Percentiles rank a stretch among this genome's conserved stretches.
These are phyloP conservation scores for Choloepus didactylus DNA, from an alignment of 2,797 vertebrate genomes.

Conservation along the genomic window DNA sequence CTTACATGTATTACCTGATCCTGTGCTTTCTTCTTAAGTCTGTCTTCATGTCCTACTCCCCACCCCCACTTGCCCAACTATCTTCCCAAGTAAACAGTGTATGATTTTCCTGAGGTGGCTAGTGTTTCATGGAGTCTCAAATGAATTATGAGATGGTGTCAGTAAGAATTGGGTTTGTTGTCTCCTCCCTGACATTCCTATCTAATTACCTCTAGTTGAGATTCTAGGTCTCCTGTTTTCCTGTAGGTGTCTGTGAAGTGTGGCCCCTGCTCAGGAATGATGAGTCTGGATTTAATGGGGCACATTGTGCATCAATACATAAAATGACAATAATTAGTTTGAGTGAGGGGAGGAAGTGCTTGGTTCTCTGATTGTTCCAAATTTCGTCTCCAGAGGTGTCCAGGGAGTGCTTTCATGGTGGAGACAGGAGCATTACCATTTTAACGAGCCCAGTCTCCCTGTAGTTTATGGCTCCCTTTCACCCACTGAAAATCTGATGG, in stretches of 20 bases:
- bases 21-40: not conserved
- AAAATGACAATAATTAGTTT: constrained; percentile 70
- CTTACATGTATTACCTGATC: not conserved
- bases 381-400: constrained; percentile 76
- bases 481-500: constrained; percentile 76
- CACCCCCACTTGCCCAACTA: too few relatives aligned
- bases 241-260: not conserved
- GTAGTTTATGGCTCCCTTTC: constrained; percentile 78
- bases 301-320: constrained; percentile 20
- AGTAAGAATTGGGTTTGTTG: not conserved
- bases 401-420: constrained; percentile 61
- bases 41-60: not conserved
- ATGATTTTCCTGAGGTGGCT: not conserved
- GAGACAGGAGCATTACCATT: constrained; percentile 76
- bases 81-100: not conserved
- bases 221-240: constrained; percentile 35
- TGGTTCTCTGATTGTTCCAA: constrained; percentile 63
- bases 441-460: constrained; percentile 78
- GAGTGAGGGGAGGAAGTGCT: constrained; percentile 63
- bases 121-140: constrained; percentile 30
- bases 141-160: not conserved
- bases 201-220: not conserved
- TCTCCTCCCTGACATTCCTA: not conserved
- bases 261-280: not conserved
- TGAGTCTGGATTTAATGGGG: constrained; percentile 52